Evolutionary conservation across 2,113 vertebrate species (phyloP), one percentile per base, ranked within the genome.

Genomic region (Oostethus manadensis): DNA sequence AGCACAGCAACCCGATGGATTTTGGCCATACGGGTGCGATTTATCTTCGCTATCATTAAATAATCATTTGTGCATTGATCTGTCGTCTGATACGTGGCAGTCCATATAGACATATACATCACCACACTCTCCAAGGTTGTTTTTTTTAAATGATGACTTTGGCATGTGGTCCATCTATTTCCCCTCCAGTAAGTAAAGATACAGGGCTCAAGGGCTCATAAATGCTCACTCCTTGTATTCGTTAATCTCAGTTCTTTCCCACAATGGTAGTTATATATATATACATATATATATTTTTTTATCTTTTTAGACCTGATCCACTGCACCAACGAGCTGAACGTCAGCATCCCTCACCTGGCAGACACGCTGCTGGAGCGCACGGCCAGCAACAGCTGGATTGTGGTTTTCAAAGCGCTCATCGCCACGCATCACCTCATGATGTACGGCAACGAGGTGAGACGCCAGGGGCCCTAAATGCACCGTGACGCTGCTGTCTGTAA

Each of bases 341-440:
- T 93, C 88, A 97, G 92, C 83, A 93, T 96, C 78, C 90, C 93
- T 1, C 93, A 91, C 79, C 82, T 98, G 89, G 94, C 93, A 59
- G 92, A 98, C 79, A 88, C 92, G 0, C 91, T 97, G 76, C 92
- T 92, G 82, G 91, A 93, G 83, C 92, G 93, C 80, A 92, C 93
- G 42, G 84, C 90, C n/a, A 96, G 90, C 86, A 93, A 92, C 87
- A 98, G 92, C 89, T 98, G 94, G 95, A 93, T 96, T 63, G 94
- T 97, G 83, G 95, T 98, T 63, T 97, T 98, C 86, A 98, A 98
- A 88, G 93, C 94, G 79, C 93, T 97, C 83, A 92, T 98, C 83
- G 94, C 95, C 83, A 93, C 92, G 40, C 94, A 97, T 88, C 93
- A 97, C 86, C 94, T 98, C 82, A 97, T 96, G 94, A 96, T 98